Base-by-base conservation (phyloP, 2,113 vertebrate genomes). In the Etia nguti region DNA sequence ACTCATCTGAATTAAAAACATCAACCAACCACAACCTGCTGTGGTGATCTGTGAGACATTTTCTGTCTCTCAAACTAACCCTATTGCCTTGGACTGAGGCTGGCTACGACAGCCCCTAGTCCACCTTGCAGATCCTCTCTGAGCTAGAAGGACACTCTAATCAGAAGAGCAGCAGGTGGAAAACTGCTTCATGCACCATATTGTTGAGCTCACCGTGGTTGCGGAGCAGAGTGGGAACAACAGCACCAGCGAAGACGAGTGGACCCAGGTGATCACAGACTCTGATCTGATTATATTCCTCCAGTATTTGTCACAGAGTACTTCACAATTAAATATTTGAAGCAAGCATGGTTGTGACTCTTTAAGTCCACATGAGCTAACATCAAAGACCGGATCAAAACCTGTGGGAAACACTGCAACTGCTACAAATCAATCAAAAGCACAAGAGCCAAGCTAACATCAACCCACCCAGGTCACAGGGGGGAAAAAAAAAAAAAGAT, bases 41-140 rank as follows among this genome's bases (percentile, higher is more conserved):
- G 41, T 29, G 41, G 70, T 4, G 10, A 24, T 0, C 1, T 12
- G 6, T 5, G 10, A 31, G 43, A 29, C 24, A 29, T 20, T 73
- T 75, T 29, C 43, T 4, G 6, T 75, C 43, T 75, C 70, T 9
- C 6, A 13, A 50, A 77, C 10, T 8, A 77, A 50, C 54, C 10
- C 70, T 18, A 75, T 18, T 18, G 5, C 0, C 24, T 48, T 29
- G 41, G 34, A 65, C 60, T 13, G 20, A 70, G 43, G 36, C 62
- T 22, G 62, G 70, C 4, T 20, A 38, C 34, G 11, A 22, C 20
- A 68, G 31, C n/a, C 31, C 6, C 10, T 65, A 16, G 31, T 2
- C 29, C 29, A 10, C 18, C 31, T 50, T 52, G 26, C 26, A 3
- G 0, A 77, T 8, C 16, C 16, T 77, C 73, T 77, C 24, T 34